Percentiles rank a stretch among this genome's conserved stretches.
Conservation (phyloP, 2,888 invertebrate species). For the Mechanitis messenoides region DNA sequence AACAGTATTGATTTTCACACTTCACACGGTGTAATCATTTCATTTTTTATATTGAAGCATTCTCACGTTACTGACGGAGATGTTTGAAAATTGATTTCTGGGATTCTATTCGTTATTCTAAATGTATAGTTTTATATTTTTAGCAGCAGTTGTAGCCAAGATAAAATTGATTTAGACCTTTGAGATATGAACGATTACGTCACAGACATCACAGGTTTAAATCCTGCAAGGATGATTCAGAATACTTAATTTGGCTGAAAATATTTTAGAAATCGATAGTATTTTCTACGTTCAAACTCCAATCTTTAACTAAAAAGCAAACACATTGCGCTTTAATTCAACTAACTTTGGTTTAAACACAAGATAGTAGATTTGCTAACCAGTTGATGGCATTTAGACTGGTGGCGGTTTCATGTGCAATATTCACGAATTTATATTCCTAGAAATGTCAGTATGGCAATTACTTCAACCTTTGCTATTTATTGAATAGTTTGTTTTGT, state of each 20-base stretch:
- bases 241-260: too few relatives aligned
- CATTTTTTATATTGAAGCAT: conserved; percentile 43
- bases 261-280: not conserved
- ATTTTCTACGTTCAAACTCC: too few relatives aligned
- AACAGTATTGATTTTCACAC: conserved; percentile 49
- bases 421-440: conserved; percentile 20
- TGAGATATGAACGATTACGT: too few relatives aligned
- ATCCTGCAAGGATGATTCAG: too few relatives aligned
- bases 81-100: conserved; percentile 30
- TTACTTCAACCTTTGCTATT: conserved; percentile 24
- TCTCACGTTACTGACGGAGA: conserved; percentile 46
- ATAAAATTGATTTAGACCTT: too few relatives aligned
- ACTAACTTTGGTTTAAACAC: conserved; percentile 10
- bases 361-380: conserved; percentile 25
- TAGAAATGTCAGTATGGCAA: conserved; percentile 31
- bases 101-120: conserved; percentile 5
- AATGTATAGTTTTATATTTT: not conserved
- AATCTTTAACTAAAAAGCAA: too few relatives aligned
- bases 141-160: not conserved
- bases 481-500: conserved; percentile 12
- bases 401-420: conserved; percentile 17
- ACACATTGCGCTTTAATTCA: too few relatives aligned
- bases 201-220: too few relatives aligned
- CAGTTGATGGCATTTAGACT: conserved; percentile 26
- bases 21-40: conserved; percentile 52